Percentiles rank a stretch among this genome's conserved stretches.
phyloP scores from a whole-genome alignment of 2,797 vertebrate genomes.

The Gymnocypris eckloni region DNA sequence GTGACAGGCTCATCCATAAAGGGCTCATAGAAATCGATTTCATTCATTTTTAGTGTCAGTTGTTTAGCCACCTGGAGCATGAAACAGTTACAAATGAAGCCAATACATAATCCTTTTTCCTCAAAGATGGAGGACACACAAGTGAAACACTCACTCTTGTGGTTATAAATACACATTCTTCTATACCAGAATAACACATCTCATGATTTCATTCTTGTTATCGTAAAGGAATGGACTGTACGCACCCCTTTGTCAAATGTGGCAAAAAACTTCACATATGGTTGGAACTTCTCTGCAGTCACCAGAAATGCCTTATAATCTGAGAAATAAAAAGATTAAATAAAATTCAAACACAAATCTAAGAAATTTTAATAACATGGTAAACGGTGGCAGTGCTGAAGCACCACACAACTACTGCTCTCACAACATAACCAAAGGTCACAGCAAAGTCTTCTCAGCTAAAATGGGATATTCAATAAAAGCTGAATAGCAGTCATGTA shows the following conservation, averaged over 20 bases:
- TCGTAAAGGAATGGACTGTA: constrained; percentile 36
- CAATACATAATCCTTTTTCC: constrained; percentile 17
- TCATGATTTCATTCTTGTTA: background rate
- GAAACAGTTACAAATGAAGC: constrained; percentile 1
- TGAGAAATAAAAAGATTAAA: constrained; percentile 67
- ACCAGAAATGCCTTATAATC: constrained; percentile 95
- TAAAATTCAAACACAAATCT: background rate
- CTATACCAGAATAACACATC: background rate
- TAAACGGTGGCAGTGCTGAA: constrained; percentile 6
- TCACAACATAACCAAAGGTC: constrained; percentile 66
- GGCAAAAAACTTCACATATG: constrained; percentile 95
- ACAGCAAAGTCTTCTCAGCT: constrained; percentile 60
- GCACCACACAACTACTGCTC: constrained; percentile 16
- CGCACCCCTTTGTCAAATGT: constrained; percentile 97
- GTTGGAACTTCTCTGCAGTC: constrained; percentile 94
- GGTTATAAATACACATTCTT: background rate
- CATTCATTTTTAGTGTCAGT: constrained; percentile 94
- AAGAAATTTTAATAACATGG: constrained; percentile 24
- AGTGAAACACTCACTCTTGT: background rate
- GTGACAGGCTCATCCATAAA: constrained; percentile 95
- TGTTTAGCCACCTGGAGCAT: constrained; percentile 90
- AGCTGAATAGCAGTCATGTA: constrained; percentile 62
- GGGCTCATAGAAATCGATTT: constrained; percentile 96
- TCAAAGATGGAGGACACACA: constrained; percentile 19
- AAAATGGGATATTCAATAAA: constrained; percentile 71